phyloP scores from a whole-genome alignment of 2,888 invertebrate genomes.

The Acrobasis consociella region DNA sequence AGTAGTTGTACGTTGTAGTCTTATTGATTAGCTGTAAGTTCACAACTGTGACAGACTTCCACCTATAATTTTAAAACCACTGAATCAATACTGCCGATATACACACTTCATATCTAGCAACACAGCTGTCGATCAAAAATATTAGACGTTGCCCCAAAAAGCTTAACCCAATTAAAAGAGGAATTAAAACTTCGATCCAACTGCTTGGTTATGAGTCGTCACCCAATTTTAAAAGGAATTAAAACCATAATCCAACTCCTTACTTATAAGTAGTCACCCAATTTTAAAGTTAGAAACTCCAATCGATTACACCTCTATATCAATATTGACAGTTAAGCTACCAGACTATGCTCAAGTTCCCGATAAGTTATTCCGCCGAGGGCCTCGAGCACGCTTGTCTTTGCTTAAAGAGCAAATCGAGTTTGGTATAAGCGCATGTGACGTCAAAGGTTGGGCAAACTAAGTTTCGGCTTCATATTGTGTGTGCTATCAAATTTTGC shows the following conservation, averaged over 20 bases:
- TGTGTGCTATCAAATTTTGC: slow-evolving; percentile 50
- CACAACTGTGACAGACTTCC: too few species aligned
- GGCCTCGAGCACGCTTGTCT: slow-evolving; percentile 42
- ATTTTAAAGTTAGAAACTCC: neutral
- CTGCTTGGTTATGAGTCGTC: too few species aligned
- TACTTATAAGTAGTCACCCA: neutral
- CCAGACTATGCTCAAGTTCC: slow-evolving; percentile 38
- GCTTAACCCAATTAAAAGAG: too few species aligned
- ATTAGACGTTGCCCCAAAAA: too few species aligned
- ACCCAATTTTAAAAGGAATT: too few species aligned
- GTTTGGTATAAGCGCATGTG: slow-evolving; percentile 48
- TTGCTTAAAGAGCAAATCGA: slow-evolving; percentile 52
- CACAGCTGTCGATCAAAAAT: too few species aligned
- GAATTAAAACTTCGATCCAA: too few species aligned
- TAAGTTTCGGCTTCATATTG: slow-evolving; percentile 41
- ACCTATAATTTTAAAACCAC: too few species aligned
- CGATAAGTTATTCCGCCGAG: slow-evolving; percentile 49
- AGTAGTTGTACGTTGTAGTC: too few species aligned
- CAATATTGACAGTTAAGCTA: slow-evolving; percentile 36
- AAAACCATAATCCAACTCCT: neutral
- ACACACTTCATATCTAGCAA: too few species aligned
- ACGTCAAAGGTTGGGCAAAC: slow-evolving; percentile 48
- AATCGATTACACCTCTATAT: slow-evolving; percentile 41
- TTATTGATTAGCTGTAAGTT: too few species aligned
- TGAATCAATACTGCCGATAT: too few species aligned